Base-by-base conservation (phyloP, 2,113 vertebrate genomes). In the Leptobrachium ailaonicum region DNA sequence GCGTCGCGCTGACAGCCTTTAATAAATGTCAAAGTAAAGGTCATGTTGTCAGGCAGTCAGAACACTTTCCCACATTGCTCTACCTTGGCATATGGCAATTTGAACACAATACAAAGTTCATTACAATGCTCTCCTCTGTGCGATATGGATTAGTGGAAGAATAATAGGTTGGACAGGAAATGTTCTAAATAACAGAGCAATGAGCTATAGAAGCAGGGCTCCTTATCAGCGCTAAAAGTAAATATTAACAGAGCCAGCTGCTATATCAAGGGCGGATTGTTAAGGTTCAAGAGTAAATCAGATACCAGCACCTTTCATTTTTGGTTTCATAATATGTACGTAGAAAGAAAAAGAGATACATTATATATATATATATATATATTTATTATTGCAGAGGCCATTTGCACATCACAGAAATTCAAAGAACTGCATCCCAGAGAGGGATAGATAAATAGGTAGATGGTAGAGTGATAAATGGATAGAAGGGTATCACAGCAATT, bases 171-270 rank as follows among this genome's bases (percentile, higher is more conserved):
- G 69, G 43, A 54, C 77, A 79, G 77, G 77, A 79, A 79, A 79
- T 62, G 13, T 50, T 79, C 43, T 60, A 41, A 79, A 64, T 62
- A 79, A 71, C 58, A 66, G 60, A 40, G 68, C 76, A 66, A 79
- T 72, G 77, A 64, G 47, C 68, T 71, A 64, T 50, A 50, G 63
- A 79, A 47, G 45, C 8, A 8, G 9, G 13, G 44, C 12, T 64
- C 47, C 77, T 79, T 79, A 79, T 79, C 77, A 73, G 77, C 32
- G 14, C 58, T 41, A n/a, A 64, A 62, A 79, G 50, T 45, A 79
- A 79, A 79, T 79, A 79, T 79, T 79, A 79, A 79, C 77, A 72
- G 64, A 64, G 45, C 43, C 69, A 73, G 77, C 77, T 66, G 69
- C 60, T 9, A 41, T 62, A 40, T 14, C 47, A 20, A 6, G 47